Conservation (phyloP, 1,140 invertebrate species). For the Wasmannia auropunctata region DNA sequence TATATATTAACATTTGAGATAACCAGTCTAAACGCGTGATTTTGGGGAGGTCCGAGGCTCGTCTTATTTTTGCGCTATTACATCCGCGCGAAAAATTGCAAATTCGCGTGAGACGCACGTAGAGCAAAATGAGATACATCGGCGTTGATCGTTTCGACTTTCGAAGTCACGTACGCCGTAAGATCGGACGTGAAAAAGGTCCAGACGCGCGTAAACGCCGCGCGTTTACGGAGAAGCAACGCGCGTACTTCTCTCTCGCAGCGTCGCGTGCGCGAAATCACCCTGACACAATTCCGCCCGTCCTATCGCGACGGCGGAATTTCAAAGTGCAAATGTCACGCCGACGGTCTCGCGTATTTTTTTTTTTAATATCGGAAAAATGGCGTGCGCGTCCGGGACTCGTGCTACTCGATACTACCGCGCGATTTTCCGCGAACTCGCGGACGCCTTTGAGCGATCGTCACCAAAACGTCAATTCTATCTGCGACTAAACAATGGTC, state of each 20-base stretch:
- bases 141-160: neutral
- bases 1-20: no score
- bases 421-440: neutral
- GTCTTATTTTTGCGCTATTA: neutral
- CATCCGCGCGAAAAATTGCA: constrained; percentile 18
- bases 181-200: neutral
- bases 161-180: constrained; percentile 25
- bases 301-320: neutral
- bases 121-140: neutral
- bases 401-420: no score
- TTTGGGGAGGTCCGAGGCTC: neutral
- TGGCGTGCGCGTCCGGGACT: neutral
- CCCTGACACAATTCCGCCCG: neutral
- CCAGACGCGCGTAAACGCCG: neutral
- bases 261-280: constrained; percentile 18
- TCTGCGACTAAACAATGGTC: neutral
- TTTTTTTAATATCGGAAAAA: neutral
- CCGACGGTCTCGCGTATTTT: neutral
- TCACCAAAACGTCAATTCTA: neutral
- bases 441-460: neutral
- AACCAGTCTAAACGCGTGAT: neutral
- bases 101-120: constrained; percentile 26
- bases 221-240: neutral
- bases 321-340: constrained; percentile 16
- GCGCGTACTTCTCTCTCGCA: neutral